Evolutionary conservation across 2,113 vertebrate species (phyloP).

Genomic region (Neodontobutis hainanensis): DNA sequence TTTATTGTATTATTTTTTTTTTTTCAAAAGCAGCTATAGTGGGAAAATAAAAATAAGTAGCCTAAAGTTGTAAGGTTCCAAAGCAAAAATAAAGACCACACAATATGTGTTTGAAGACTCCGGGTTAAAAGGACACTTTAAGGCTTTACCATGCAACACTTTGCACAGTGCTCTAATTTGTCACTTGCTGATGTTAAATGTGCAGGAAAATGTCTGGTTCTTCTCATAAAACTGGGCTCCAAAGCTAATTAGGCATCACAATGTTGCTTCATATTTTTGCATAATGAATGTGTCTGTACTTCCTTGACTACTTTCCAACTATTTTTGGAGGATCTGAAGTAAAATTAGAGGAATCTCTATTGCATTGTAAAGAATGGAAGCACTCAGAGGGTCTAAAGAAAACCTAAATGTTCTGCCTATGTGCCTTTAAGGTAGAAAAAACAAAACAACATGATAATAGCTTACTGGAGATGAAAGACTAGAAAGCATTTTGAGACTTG

Average conservation of each 20-base stretch:
- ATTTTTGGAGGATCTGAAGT: neutral
- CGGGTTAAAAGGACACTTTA: slow-evolving; percentile 2
- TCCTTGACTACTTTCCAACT: slow-evolving; percentile 1
- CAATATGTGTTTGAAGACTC: neutral
- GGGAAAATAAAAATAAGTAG: no score
- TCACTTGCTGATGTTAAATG: slow-evolving; percentile 6
- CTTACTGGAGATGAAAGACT: slow-evolving; percentile 8
- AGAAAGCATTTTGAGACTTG: slow-evolving; percentile 4
- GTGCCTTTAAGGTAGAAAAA: slow-evolving; percentile 13
- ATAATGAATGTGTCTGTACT: slow-evolving; percentile 7
- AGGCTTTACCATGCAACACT: slow-evolving; percentile 1
- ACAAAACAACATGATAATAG: slow-evolving; percentile 21
- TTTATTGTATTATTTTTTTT: no score
- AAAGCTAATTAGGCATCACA: slow-evolving; percentile 7
- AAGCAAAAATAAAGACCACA: no score
- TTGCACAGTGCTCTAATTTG: slow-evolving; percentile 3
- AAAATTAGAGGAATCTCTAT: neutral
- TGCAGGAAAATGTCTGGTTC: slow-evolving; percentile 8
- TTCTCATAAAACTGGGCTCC: neutral
- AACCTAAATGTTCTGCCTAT: neutral
- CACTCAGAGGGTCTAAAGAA: neutral
- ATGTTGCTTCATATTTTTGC: neutral
- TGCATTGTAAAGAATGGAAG: neutral
- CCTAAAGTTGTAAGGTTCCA: no score
- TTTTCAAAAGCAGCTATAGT: no score